Base-by-base conservation (phyloP, 1,140 invertebrate genomes). In the Nixonia krombeini region DNA sequence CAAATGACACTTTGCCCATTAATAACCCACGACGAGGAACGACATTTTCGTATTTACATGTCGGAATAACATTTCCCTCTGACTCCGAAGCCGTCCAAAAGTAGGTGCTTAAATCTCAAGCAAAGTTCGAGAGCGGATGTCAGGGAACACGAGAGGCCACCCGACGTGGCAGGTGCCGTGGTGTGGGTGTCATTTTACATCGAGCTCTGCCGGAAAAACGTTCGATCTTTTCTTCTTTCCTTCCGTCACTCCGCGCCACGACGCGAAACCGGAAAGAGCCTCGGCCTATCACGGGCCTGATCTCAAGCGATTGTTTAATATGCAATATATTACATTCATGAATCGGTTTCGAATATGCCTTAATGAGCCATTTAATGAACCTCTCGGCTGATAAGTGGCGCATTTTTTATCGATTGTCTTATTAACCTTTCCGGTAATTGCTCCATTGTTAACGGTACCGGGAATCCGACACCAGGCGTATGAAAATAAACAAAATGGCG, bases 151-250 rank as follows among this genome's bases (percentile, higher is more conserved):
- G 52, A 70, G 56, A 41, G 35, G 46, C 46, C 40, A 42, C 26
- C 55, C 66, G 38, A 51, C 53, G 66, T 62, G 63, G 71, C 71
- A 73, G 71, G 71, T 70, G 71, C 67, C 62, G 18, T 41, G 9
- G 71, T 62, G 67, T 73, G 58, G 71, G 71, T 70, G 70, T 73
- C 70, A 61, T 67, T 64, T 73, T 70, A 73, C 70, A 73, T 63
- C 42, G 41, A 63, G 44, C 47, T 17, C 51, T 31, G 47, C 55
- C 70, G 70, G 68, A 57, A 72, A 76, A 74, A 68, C 61, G 68
- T 67, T 63, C 63, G 41, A 49, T 55, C 71, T 75, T 72, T 52
- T 33, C 59, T 52, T 40, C 52, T 55, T 72, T 52, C 37, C 59
- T 52, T 40, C 52, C 51, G 18, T 40, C 25, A 42, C 35, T 23